These are phyloP conservation scores for Pollenia amentaria DNA, from an alignment of 2,888 invertebrate genomes.

Conservation along the genomic window DNA sequence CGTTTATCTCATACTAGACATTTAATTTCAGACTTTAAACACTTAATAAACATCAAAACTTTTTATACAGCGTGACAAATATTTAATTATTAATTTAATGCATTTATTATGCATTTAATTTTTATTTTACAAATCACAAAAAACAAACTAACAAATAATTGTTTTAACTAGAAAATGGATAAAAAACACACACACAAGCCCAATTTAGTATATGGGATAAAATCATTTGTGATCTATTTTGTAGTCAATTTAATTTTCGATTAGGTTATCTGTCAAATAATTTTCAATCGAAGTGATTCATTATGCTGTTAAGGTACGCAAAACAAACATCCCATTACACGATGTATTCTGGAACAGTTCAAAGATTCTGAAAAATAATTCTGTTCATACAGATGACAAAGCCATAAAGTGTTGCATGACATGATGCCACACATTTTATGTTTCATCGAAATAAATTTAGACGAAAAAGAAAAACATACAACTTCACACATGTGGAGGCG, in stretches of 20 bases:
- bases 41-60: neutral
- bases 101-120: neutral
- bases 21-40: too few species aligned
- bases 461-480: constrained; percentile 21
- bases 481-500: constrained; percentile 62
- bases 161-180: too few species aligned
- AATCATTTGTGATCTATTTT: neutral
- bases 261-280: constrained; percentile 1
- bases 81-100: neutral
- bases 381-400: constrained; percentile 27
- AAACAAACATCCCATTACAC: neutral
- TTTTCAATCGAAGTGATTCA: constrained; percentile 19
- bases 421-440: constrained; percentile 43
- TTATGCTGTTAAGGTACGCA: neutral
- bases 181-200: neutral
- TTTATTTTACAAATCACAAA: neutral
- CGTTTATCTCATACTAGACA: too few species aligned
- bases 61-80: neutral
- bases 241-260: neutral
- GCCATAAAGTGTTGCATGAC: constrained; percentile 48
- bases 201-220: neutral
- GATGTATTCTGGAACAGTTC: neutral
- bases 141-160: neutral
- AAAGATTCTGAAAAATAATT: neutral
- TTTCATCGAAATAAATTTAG: constrained; percentile 43